Base-by-base conservation (phyloP, 2,888 invertebrate genomes). In the Drosophila kuntzei region DNA sequence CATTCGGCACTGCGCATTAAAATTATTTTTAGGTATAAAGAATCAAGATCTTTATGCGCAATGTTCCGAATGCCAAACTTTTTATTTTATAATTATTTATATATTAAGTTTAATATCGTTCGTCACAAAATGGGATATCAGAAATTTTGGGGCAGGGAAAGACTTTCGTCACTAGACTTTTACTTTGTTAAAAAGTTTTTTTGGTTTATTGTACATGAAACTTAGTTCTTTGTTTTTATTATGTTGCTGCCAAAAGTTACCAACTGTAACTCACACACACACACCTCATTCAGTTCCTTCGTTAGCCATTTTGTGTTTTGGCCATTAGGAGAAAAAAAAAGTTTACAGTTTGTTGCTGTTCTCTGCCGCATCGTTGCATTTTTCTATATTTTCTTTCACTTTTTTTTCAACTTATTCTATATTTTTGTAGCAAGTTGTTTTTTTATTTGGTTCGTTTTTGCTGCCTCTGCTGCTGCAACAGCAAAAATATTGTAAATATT, bases 401-500 rank as follows among this genome's bases (percentile, higher is more conserved):
- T 46, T 39, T 27, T 59, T 50, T 20, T 37, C 34, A 39, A 16
- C 20, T 32, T 53, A 53, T 41, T 51, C 1, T 16, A 53, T 29
- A 12, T 46, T 36, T 44, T 36, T n/a, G 22, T 36, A 20, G 39
- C 16, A 6, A 14, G n/a, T 29, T 29, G 12, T 53, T 46, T 27
- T 36, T 54, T 18, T 49, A 46, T 49, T n/a, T 49, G 11, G 11
- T 12, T 49, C 18, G 11, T 12, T 20, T 12, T 20, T 20, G 41
- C 6, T 41, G 47, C 47, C 41, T 22, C 20, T 41, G 7, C 9
- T 65, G 65, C 47, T 67, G 77, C 47, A 53, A 63, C 63, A 64
- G 59, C 51, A 70, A 32, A 77, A 73, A 67, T 70, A 66, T 69
- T 84, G 64, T 80, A 70, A 78, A 76, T 79, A 75, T 82, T 82